Evolutionary conservation across 1,140 invertebrate species (phyloP).

Genomic region (Coptotermes formosanus): DNA sequence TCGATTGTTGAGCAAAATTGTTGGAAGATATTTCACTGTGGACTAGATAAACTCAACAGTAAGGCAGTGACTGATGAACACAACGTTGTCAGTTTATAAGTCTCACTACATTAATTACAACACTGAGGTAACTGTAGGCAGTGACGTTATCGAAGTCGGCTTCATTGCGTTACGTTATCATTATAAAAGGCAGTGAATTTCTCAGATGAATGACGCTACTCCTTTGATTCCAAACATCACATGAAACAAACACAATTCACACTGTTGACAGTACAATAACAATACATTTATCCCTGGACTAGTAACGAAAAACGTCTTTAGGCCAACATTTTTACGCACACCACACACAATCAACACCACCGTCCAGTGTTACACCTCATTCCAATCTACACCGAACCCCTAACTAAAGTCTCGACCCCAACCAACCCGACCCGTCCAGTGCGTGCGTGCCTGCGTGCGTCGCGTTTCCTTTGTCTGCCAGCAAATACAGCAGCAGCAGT

Average conservation of each 20-base stretch:
- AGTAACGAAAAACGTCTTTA: constrained; percentile 15
- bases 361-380: not conserved
- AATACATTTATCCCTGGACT: not conserved
- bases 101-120: not conserved
- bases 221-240: not conserved
- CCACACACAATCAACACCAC: constrained; percentile 9
- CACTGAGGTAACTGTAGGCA: constrained; percentile 3
- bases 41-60: constrained; percentile 18
- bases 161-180: not conserved
- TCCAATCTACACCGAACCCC: not conserved
- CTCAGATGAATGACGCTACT: not conserved
- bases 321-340: constrained; percentile 15
- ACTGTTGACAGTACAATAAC: not conserved
- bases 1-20: constrained; percentile 22
- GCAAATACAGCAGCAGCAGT: constrained; percentile 17
- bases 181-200: not conserved
- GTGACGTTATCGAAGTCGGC: not conserved
- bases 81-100: not conserved
- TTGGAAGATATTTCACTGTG: not conserved
- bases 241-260: not conserved
- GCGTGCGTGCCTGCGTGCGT: constrained; percentile 15
- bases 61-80: constrained; percentile 17
- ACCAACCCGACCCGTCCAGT: constrained; percentile 23
- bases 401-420: constrained; percentile 11
- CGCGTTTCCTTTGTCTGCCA: constrained; percentile 26